phyloP scores from a whole-genome alignment of 2,113 vertebrate genomes.

The Nothobranchius furzeri region DNA sequence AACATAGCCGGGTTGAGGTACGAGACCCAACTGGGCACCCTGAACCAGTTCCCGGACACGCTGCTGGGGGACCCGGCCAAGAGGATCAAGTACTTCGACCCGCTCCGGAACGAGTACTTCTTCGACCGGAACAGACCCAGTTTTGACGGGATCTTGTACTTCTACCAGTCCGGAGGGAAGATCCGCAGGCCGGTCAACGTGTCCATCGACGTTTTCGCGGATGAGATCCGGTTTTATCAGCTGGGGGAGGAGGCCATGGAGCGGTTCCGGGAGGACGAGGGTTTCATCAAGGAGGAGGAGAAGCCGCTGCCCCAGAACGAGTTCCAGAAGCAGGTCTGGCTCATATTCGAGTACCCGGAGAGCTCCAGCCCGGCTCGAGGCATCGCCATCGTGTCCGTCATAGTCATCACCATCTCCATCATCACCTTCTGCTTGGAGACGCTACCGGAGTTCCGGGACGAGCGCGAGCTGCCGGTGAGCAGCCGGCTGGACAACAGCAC shows the following conservation, averaged over 20 bases:
- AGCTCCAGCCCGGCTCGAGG: constrained; percentile 91
- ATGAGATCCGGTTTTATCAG: constrained; percentile 96
- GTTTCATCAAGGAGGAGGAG: constrained; percentile 92
- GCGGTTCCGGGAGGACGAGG: constrained; percentile 93
- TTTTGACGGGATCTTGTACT: constrained; percentile 95
- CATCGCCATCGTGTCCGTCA: constrained; percentile 93
- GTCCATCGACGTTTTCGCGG: constrained; percentile 92
- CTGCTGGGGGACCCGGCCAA: constrained; percentile 91
- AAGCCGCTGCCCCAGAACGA: constrained; percentile 88
- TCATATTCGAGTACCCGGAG: constrained; percentile 96
- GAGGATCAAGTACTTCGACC: constrained; percentile 95
- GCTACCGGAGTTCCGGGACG: constrained; percentile 92
- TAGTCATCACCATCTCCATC: constrained; percentile 97
- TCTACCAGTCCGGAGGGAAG: constrained; percentile 94
- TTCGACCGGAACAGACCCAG: constrained; percentile 97
- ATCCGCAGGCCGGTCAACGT: constrained; percentile 93
- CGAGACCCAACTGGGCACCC: constrained; percentile 94
- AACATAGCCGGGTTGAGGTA: constrained; percentile 94
- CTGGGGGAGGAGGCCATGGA: constrained; percentile 94
- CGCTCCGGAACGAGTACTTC: constrained; percentile 95
- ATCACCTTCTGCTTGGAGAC: constrained; percentile 98
- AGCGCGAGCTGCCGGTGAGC: constrained; percentile 83
- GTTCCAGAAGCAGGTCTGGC: constrained; percentile 98
- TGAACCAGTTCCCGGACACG: constrained; percentile 94
- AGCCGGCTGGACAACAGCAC: constrained; percentile 74